phyloP scores from a whole-genome alignment of 2,888 invertebrate genomes.

The Morpho deidamia region DNA sequence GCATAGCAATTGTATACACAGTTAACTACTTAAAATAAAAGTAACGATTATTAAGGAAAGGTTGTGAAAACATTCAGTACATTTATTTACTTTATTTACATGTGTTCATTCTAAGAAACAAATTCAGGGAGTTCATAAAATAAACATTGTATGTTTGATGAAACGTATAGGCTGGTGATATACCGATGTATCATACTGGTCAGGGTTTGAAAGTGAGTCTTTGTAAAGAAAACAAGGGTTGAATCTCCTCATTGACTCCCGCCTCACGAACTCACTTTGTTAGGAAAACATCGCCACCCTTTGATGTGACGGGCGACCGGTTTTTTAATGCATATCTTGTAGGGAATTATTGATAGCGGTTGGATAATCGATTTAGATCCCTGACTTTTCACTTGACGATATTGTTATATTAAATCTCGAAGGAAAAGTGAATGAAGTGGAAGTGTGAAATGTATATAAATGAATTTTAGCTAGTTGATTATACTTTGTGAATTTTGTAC shows the following conservation, averaged over 20 bases:
- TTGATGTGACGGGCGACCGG: slow-evolving; percentile 57
- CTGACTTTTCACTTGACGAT: slow-evolving; percentile 34
- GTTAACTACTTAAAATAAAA: too few species aligned
- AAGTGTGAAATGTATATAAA: too few species aligned
- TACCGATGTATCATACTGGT: slow-evolving; percentile 42
- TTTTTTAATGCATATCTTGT: slow-evolving; percentile 74
- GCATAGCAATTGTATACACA: slow-evolving; percentile 50
- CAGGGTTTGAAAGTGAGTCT: slow-evolving; percentile 61
- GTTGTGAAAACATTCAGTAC: too few species aligned
- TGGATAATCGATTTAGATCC: slow-evolving; percentile 42
- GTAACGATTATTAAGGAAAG: too few species aligned
- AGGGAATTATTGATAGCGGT: slow-evolving; percentile 65
- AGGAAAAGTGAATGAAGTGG: not conserved
- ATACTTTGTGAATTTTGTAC: too few species aligned
- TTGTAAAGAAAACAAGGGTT: slow-evolving; percentile 71
- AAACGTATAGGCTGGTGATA: slow-evolving; percentile 16
- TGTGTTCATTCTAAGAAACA: too few species aligned
- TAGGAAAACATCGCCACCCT: slow-evolving; percentile 69
- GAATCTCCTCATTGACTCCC: slow-evolving; percentile 59
- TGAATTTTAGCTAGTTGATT: too few species aligned
- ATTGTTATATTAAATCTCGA: not conserved
- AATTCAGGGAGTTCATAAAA: not conserved
- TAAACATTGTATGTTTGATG: slow-evolving; percentile 3
- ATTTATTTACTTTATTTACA: too few species aligned
- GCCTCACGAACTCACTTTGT: slow-evolving; percentile 72